Conservation (phyloP, 2,113 vertebrate species). For the Platanista minor region DNA sequence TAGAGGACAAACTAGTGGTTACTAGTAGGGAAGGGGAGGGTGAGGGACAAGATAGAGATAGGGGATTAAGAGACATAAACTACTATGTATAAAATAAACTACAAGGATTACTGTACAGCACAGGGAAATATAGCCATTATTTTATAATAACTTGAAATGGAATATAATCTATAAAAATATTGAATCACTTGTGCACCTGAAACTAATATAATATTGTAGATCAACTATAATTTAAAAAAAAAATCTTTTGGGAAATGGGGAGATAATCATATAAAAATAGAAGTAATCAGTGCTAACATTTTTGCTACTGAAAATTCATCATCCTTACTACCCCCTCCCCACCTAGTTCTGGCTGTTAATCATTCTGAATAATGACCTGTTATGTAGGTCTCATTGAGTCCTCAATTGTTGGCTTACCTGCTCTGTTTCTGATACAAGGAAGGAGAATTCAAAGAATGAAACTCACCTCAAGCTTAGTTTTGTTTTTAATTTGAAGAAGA, state of each 20-base stretch:
- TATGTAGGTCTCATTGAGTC: background rate
- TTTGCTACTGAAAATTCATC: background rate
- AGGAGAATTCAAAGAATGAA: background rate
- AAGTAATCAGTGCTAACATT: background rate
- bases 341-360: background rate
- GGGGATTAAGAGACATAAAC: background rate
- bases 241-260: background rate
- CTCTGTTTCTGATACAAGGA: background rate
- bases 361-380: background rate
- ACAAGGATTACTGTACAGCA: background rate
- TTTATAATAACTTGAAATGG: background rate
- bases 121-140: background rate
- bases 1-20: background rate
- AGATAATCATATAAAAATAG: background rate
- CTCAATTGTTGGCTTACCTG: background rate
- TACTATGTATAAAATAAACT: background rate
- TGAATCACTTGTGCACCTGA: background rate
- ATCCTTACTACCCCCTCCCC: fast-evolving
- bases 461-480: background rate
- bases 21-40: background rate
- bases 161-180: background rate
- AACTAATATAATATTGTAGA: background rate
- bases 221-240: background rate
- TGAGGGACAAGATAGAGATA: background rate
- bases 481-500: constrained; percentile 26